phyloP scores from a whole-genome alignment of 2,113 vertebrate species.

The Phycodurus eques region DNA sequence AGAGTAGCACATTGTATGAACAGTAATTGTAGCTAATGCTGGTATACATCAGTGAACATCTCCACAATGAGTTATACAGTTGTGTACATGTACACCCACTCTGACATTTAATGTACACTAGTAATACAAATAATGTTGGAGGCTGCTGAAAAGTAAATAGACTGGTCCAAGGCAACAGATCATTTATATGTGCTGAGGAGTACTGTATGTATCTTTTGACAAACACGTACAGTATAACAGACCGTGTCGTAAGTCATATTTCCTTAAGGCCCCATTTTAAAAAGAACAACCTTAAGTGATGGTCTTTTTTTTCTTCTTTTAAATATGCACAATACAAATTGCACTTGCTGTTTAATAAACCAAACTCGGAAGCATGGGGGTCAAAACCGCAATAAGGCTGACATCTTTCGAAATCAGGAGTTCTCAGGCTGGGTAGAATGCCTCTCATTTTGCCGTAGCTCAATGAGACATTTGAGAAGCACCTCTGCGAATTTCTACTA shows the following conservation, averaged over 20 bases:
- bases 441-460: not conserved
- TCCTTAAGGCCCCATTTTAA: constrained; percentile 57
- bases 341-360: constrained; percentile 3
- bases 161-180: constrained; percentile 28
- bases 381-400: not conserved
- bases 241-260: constrained; percentile 23
- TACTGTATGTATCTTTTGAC: constrained; percentile 4
- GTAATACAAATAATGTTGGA: constrained; percentile 43
- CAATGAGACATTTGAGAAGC: constrained; percentile 5
- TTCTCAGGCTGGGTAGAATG: not conserved
- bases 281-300: not conserved
- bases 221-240: constrained; percentile 24
- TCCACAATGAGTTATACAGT: constrained; percentile 55
- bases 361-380: constrained; percentile 14
- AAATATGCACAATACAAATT: constrained; percentile 25
- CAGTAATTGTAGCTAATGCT: constrained; percentile 27
- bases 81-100: constrained; percentile 42
- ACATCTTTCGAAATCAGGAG: not conserved
- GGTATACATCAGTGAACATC: constrained; percentile 44
- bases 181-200: constrained; percentile 10
- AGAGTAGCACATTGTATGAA: constrained; percentile 48
- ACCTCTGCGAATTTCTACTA: constrained; percentile 2
- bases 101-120: constrained; percentile 36
- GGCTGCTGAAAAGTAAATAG: constrained; percentile 18
- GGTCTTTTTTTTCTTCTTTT: constrained; percentile 9